Conservation (phyloP, 2,797 vertebrate species). For the Lithobates pipiens region DNA sequence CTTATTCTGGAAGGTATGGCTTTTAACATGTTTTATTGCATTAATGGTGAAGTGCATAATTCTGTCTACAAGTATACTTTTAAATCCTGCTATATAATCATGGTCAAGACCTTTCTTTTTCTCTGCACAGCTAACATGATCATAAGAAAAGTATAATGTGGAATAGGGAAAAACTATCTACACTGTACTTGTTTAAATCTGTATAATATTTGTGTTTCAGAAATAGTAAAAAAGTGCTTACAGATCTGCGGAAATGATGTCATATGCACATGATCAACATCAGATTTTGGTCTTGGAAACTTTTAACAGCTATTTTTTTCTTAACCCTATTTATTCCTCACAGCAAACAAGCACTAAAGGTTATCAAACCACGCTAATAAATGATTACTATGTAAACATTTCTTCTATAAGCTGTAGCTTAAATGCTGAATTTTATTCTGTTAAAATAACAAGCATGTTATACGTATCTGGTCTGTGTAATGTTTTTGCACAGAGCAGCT, state of each 20-base stretch:
- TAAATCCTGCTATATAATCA: conserved; percentile 38
- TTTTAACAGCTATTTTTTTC: background rate
- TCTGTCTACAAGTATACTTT: conserved; percentile 50
- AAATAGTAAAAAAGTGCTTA: conserved; percentile 4
- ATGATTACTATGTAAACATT: background rate
- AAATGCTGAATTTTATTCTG: too few relatives aligned
- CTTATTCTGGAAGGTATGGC: conserved; percentile 50
- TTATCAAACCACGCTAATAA: background rate
- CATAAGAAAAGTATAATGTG: background rate
- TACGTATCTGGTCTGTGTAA: too few relatives aligned
- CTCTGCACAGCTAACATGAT: background rate
- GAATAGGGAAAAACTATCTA: background rate
- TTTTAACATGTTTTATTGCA: conserved; percentile 55
- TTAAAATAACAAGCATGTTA: too few relatives aligned
- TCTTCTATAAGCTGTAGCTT: background rate
- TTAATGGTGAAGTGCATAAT: conserved; percentile 41
- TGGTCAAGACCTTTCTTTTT: conserved; percentile 30
- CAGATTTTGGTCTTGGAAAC: background rate
- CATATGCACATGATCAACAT: conserved; percentile 1
- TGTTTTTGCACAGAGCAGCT: too few relatives aligned
- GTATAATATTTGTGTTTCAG: background rate
- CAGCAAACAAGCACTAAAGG: background rate
- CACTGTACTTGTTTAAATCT: background rate
- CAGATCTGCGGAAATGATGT: background rate
- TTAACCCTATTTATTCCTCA: background rate